phyloP scores from a whole-genome alignment of 2,888 invertebrate species.

The Enoplolaimus lenunculus region DNA sequence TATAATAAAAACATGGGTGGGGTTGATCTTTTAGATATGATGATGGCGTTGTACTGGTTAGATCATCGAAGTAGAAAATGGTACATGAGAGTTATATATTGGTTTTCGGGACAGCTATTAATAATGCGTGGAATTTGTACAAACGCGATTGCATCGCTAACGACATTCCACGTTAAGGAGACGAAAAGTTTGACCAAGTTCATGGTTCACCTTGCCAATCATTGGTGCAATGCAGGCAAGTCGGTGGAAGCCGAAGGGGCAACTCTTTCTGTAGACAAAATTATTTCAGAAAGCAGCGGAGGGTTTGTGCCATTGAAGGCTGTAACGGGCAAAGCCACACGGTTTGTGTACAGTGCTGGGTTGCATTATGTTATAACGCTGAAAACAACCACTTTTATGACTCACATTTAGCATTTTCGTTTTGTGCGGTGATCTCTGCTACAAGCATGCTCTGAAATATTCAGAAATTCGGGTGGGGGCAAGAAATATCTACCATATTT shows the following conservation, averaged over 20 bases:
- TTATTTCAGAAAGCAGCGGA: no score
- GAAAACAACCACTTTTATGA: neutral
- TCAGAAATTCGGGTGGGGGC: no score
- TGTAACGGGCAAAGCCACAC: neutral
- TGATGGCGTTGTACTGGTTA: conserved; percentile 4
- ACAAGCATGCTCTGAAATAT: no score
- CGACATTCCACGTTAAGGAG: neutral
- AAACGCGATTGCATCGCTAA: neutral
- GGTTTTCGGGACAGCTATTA: conserved; percentile 1
- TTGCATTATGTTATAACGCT: neutral
- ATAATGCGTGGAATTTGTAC: conserved; percentile 6
- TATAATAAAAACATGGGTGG: neutral
- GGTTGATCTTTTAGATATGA: conserved; percentile 8
- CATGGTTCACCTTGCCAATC: neutral
- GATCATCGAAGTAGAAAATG: conserved; percentile 10
- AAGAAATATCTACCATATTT: no score
- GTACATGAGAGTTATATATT: conserved; percentile 12
- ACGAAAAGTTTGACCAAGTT: neutral
- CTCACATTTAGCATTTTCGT: no score
- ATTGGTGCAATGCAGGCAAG: neutral
- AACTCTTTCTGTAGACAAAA: no score
- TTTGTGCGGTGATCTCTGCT: no score
- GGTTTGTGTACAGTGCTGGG: neutral
- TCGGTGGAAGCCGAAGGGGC: neutral
- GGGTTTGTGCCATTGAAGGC: neutral